Evolutionary conservation across 37 sponge, comb jelly and placozoan genomes (phyloP), one percentile per base, ranked within the genome.

Genomic region (Chondrilla cf. caribensis): DNA sequence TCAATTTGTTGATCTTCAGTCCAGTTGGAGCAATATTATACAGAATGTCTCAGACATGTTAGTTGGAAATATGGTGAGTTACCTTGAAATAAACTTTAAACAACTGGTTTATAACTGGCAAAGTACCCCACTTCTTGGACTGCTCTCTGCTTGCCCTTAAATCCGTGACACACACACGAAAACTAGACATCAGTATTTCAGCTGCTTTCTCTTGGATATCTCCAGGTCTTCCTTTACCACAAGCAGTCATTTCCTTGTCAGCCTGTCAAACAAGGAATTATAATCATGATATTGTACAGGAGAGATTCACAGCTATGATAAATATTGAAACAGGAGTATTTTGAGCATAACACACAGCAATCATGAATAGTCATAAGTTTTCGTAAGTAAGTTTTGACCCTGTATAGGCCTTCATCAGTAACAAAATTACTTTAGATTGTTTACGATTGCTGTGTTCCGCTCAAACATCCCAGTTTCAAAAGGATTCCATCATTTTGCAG

Each of bases 31-130:
- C 60, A 59, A 6, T 25, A 59, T 6, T 3, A 26, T 26, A 6
- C 60, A 59, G 2, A 59, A 6, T 25, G n/a, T n/a, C n/a, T n/a
- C n/a, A n/a, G n/a, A n/a, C n/a, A n/a, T n/a, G n/a, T n/a, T n/a
- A n/a, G n/a, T n/a, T n/a, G n/a, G n/a, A n/a, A n/a, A n/a, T n/a
- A n/a, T n/a, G n/a, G n/a, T n/a, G n/a, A 43, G 43, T 73, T 38
- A 94, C 92, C 87, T 89, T 93, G 81, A 98, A 98, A 67, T 98
- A 98, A 25, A 93, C 88, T 60, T 98, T 98, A 86, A 98, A 95
- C 55, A 98, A 86, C 54, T 95, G 90, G 60, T 98, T 98, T 36
- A 95, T 88, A 15, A 98, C 80, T 37, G 84, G 70, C 62, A 95
- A 64, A 0, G 91, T 92, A 31, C 96, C 96, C 92, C 94, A 93